A percentile compares a stretch with the other conserved stretches of the same genome.
Conservation (phyloP, 1,140 invertebrate species). For the Pachyrhynchus sulphureomaculatus region DNA sequence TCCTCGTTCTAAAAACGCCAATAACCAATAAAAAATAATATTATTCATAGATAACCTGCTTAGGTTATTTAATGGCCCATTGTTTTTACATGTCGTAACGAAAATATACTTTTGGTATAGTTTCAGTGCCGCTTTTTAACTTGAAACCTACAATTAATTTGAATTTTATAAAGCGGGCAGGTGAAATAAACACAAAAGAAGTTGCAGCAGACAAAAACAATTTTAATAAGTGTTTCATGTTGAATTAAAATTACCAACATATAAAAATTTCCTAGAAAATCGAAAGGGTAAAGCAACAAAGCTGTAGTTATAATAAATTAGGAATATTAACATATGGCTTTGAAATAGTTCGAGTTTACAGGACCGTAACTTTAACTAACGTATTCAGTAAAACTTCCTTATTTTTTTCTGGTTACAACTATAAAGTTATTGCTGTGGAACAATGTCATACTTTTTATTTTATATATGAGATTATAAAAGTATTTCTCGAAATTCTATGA, state of each 20-base stretch:
- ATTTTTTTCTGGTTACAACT: too few relatives aligned
- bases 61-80: slow-evolving; percentile 4
- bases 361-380: slow-evolving; percentile 7
- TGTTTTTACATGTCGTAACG: background rate
- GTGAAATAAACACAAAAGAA: slow-evolving; percentile 6
- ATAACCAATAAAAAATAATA: too few relatives aligned
- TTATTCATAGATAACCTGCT: background rate
- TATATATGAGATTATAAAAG: too few relatives aligned
- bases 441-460: too few relatives aligned
- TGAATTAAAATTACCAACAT: slow-evolving; percentile 20
- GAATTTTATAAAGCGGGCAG: slow-evolving; percentile 23
- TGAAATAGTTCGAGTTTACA: slow-evolving; percentile 8
- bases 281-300: slow-evolving; percentile 22
- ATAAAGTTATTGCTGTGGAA: too few relatives aligned
- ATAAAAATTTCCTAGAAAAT: slow-evolving; percentile 21
- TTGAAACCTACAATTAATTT: slow-evolving; percentile 11
- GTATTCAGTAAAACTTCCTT: too few relatives aligned
- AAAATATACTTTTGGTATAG: background rate
- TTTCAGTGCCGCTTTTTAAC: background rate
- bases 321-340: slow-evolving; percentile 31
- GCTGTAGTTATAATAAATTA: slow-evolving; percentile 28
- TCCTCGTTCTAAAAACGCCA: too few relatives aligned
- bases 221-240: slow-evolving; percentile 28
- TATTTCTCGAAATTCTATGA: too few relatives aligned
- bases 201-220: slow-evolving; percentile 19